Conservation (phyloP, 2,888 invertebrate genomes). For the Galeopsomyia nigrocyanea region DNA sequence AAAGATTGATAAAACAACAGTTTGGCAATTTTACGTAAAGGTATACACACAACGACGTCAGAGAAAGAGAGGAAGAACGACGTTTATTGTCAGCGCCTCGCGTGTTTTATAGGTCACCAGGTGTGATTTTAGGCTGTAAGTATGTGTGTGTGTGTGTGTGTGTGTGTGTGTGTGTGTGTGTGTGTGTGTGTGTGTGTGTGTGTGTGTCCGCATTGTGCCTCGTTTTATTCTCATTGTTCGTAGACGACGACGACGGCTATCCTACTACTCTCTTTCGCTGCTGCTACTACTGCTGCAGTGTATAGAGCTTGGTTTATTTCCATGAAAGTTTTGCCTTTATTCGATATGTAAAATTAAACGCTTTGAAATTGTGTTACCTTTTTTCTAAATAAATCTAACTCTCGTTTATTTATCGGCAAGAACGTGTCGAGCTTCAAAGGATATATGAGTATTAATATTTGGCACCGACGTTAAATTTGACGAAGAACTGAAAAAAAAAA, state of each 20-base stretch:
- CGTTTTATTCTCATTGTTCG: slow-evolving; percentile 10
- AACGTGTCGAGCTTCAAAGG: too few relatives aligned
- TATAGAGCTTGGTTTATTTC: neutral
- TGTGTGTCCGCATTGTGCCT: slow-evolving; percentile 28
- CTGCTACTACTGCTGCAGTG: neutral
- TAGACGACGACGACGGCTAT: neutral
- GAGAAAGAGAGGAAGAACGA: slow-evolving; percentile 24
- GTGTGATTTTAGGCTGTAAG: slow-evolving; percentile 39
- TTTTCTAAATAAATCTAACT: slow-evolving; percentile 15
- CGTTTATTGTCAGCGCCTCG: slow-evolving; percentile 54
- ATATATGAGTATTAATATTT: too few relatives aligned
- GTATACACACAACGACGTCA: neutral
- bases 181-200: neutral
- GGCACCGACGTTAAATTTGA: too few relatives aligned
- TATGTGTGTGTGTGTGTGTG: neutral
- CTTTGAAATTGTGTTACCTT: slow-evolving; percentile 6
- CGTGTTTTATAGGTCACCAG: slow-evolving; percentile 56
- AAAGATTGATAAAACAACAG: neutral
- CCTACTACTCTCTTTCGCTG: slow-evolving; percentile 17
- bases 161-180: slow-evolving; percentile 14
- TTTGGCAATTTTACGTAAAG: too few relatives aligned
- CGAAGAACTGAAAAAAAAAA: too few relatives aligned
- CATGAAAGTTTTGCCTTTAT: neutral
- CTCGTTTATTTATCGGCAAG: too few relatives aligned
- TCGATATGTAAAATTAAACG: neutral